phyloP scores from a whole-genome alignment of 37 sponge, comb jelly and placozoan species.

The Hexactinellida sp. region DNA sequence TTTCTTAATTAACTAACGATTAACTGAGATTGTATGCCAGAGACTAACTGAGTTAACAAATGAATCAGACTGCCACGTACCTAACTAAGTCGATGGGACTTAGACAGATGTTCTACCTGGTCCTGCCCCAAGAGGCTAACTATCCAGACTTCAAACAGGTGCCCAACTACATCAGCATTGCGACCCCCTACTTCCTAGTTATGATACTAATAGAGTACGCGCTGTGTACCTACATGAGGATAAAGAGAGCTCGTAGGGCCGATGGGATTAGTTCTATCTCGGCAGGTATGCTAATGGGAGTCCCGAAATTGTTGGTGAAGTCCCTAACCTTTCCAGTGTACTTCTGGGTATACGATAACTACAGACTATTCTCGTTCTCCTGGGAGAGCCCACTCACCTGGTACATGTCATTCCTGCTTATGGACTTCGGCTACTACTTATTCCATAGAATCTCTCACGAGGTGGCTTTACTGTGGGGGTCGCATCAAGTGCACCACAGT shows the following conservation, averaged over 20 bases:
- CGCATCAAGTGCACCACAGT: slow-evolving; percentile 90
- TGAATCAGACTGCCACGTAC: not conserved
- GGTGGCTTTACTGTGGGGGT: slow-evolving; percentile 70
- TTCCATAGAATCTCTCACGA: slow-evolving; percentile 83
- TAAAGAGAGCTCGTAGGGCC: slow-evolving; percentile 22
- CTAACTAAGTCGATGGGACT: slow-evolving; percentile 10
- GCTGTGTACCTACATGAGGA: not conserved
- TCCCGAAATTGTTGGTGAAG: slow-evolving; percentile 15
- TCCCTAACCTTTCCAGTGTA: slow-evolving; percentile 36
- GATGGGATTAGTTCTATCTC: slow-evolving; percentile 64
- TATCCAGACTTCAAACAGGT: slow-evolving; percentile 42
- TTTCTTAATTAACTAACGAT: no score
- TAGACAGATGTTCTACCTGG: slow-evolving; percentile 61
- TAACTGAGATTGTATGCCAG: no score
- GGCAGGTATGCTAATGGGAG: slow-evolving; percentile 37
- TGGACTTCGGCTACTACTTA: slow-evolving; percentile 67
- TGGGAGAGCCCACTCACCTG: slow-evolving; percentile 82
- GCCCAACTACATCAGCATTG: slow-evolving; percentile 61
- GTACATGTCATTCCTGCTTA: slow-evolving; percentile 52
- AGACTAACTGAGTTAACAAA: no score
- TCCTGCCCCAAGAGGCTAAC: slow-evolving; percentile 41
- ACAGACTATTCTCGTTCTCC: slow-evolving; percentile 29
- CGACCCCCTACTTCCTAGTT: not conserved
- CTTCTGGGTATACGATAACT: slow-evolving; percentile 44
- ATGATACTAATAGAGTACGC: not conserved